Conservation (phyloP, 2,113 vertebrate species). For the Urocynchramus pylzowi region DNA sequence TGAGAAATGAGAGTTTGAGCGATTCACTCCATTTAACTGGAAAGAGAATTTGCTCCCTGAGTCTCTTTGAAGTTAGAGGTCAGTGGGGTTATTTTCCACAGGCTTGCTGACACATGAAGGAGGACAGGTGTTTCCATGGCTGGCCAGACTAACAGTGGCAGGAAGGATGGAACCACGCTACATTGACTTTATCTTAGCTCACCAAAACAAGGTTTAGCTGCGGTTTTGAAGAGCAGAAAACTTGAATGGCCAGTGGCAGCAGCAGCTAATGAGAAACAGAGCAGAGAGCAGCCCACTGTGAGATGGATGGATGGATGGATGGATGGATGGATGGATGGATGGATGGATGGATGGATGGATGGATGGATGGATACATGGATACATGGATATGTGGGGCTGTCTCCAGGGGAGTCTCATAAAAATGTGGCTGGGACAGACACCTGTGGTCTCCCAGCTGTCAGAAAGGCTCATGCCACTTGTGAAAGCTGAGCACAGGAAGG, state of each 20-base stretch:
- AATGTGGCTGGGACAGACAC: background rate
- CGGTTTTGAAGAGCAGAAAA: background rate
- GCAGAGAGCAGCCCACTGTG: background rate
- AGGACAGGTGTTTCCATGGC: background rate
- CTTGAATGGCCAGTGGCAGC: background rate
- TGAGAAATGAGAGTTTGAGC: background rate
- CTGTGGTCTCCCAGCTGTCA: background rate
- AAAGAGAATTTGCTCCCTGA: background rate
- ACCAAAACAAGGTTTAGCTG: background rate
- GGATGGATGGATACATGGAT: background rate
- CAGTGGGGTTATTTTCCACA: background rate
- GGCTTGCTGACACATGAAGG: background rate
- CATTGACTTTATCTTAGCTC: background rate
- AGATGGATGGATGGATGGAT: background rate
- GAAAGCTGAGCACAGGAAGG: background rate
- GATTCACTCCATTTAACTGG: background rate
- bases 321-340: background rate
- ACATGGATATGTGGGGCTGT: accelerated
- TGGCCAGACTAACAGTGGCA: background rate
- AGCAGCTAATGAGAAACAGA: background rate
- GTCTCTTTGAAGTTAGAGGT: background rate
- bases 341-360: background rate
- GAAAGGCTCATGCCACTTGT: background rate
- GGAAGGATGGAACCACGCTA: conserved; percentile 41
- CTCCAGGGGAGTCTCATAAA: background rate